A percentile compares a stretch with the other conserved stretches of the same genome.
These are phyloP conservation scores for Bos javanicus DNA, from an alignment of 2,113 vertebrate genomes.

Conservation along the genomic window DNA sequence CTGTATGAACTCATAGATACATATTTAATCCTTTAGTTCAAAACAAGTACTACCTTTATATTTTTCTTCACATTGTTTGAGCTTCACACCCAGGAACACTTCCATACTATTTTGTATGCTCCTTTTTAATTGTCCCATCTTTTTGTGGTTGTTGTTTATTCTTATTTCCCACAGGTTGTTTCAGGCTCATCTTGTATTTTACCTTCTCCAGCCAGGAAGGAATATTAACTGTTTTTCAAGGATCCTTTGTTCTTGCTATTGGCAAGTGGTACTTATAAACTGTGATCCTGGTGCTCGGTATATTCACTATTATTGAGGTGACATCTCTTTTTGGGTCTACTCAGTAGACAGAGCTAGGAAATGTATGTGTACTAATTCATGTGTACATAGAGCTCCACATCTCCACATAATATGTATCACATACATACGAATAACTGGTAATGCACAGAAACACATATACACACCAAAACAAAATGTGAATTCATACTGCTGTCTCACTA, in stretches of 20 bases:
- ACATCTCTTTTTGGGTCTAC: neutral
- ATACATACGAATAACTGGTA: neutral
- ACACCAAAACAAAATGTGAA: neutral
- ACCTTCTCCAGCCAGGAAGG: neutral
- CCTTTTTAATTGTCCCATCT: neutral
- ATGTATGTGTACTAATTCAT: neutral
- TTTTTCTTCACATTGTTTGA: neutral
- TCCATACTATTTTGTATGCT: neutral
- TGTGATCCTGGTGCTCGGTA: neutral
- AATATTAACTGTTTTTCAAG: neutral
- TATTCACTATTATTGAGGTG: neutral
- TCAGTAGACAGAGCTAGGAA: neutral
- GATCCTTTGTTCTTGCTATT: neutral
- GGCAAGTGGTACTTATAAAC: neutral
- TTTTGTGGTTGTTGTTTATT: neutral
- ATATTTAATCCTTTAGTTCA: neutral
- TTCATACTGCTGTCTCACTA: neutral
- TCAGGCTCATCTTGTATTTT: neutral
- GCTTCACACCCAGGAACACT: neutral
- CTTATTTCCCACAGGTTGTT: neutral
- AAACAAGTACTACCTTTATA: neutral
- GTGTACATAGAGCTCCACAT: neutral
- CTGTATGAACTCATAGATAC: neutral
- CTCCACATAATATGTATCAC: neutral
- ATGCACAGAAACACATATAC: neutral